phyloP scores from a whole-genome alignment of 1,140 invertebrate species.

The Neodiprion pinetum region DNA sequence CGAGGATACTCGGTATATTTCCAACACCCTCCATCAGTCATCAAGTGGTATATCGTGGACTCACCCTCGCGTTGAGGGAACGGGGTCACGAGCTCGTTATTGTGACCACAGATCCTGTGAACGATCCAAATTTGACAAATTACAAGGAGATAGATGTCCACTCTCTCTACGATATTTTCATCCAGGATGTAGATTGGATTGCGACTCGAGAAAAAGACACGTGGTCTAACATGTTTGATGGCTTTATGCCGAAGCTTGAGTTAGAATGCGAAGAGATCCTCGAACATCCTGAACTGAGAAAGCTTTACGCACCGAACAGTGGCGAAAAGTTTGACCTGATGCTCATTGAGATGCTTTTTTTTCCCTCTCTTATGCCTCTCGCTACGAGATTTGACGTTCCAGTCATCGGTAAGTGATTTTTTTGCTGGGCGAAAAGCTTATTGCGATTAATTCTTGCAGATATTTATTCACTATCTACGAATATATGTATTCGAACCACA shows the following conservation, averaged over 20 bases:
- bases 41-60: constrained; percentile 36
- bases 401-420: constrained; percentile 35
- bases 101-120: constrained; percentile 38
- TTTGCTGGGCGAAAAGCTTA: background rate
- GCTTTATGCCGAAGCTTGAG: accelerated
- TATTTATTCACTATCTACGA: no score
- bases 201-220: background rate
- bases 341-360: constrained; percentile 28
- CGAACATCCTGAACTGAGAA: constrained; percentile 24
- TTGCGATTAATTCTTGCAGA: background rate
- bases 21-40: constrained; percentile 38
- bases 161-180: background rate
- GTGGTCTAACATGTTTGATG: constrained; percentile 8
- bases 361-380: constrained; percentile 22
- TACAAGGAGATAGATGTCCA: constrained; percentile 29
- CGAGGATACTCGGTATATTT: constrained; percentile 31
- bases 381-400: constrained; percentile 37
- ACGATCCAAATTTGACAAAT: constrained; percentile 24
- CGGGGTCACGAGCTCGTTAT: constrained; percentile 52
- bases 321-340: constrained; percentile 38
- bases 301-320: constrained; percentile 34
- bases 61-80: constrained; percentile 35
- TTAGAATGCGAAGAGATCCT: constrained; percentile 9
- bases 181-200: background rate
- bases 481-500: no score